Percentiles rank a stretch among this genome's conserved stretches.
phyloP scores from a whole-genome alignment of 1,140 invertebrate genomes.

The Leptopilina boulardi region DNA sequence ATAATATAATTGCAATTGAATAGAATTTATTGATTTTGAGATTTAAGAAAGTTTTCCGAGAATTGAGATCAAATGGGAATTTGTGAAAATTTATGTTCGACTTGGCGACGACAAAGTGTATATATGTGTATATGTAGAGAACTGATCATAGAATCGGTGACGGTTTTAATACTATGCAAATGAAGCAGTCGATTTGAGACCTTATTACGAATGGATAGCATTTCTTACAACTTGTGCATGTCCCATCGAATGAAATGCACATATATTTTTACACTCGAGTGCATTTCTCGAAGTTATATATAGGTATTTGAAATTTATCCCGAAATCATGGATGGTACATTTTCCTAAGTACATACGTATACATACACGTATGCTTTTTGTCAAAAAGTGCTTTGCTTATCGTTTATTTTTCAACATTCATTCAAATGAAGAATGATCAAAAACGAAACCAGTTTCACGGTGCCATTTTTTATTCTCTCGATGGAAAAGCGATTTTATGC shows the following conservation, averaged over 20 bases:
- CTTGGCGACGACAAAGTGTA: constrained; percentile 49
- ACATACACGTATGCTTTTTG: constrained; percentile 14
- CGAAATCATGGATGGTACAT: not conserved
- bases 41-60: not conserved
- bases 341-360: not conserved
- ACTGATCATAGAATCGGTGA: constrained; percentile 7
- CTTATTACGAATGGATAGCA: constrained; percentile 34
- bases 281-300: not conserved
- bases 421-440: not conserved
- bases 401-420: not conserved
- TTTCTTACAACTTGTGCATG: constrained; percentile 3
- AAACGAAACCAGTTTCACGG: not conserved
- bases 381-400: not conserved
- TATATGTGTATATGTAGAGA: not conserved
- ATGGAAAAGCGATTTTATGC: not conserved
- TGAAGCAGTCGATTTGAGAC: constrained; percentile 2
- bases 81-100: constrained; percentile 55
- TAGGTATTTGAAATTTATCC: constrained; percentile 22
- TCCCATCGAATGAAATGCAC: not conserved
- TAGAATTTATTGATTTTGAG: not conserved
- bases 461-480: not conserved
- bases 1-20: not conserved
- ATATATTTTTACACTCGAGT: not conserved
- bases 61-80: not conserved
- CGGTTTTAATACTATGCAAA: constrained; percentile 11